Percentiles rank a stretch among this genome's conserved stretches.
Conservation (phyloP, 2,113 vertebrate species). For the Bagarius yarrelli region DNA sequence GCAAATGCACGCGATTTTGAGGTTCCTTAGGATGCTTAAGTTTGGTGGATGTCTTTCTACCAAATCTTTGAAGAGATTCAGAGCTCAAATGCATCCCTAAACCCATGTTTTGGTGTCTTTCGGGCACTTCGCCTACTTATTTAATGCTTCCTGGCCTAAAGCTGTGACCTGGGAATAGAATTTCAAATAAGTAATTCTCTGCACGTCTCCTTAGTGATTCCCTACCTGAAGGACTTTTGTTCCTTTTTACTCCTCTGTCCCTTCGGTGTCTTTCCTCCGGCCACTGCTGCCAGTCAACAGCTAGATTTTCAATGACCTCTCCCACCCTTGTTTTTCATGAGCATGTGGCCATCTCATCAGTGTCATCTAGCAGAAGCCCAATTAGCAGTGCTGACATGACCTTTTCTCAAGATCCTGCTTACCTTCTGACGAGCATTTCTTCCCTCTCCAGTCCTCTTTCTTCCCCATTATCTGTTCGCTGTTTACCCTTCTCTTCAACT, state of each 20-base stretch:
- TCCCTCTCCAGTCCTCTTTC: conserved; percentile 46
- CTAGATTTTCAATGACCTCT: conserved; percentile 35
- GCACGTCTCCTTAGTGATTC: conserved; percentile 36
- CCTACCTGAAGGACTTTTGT: conserved; percentile 31
- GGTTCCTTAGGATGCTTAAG: conserved; percentile 36
- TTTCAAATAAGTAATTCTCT: conserved; percentile 49
- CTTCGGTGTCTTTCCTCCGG: conserved; percentile 23
- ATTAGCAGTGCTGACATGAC: conserved; percentile 45
- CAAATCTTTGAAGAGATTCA: conserved; percentile 30
- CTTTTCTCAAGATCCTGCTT: conserved; percentile 39
- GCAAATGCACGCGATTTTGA: conserved; percentile 10
- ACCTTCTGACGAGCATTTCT: conserved; percentile 15
- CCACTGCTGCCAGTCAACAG: conserved; percentile 48
- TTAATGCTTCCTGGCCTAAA: conserved; percentile 43
- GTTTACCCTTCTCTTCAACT: conserved; percentile 40
- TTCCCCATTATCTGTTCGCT: conserved; percentile 51
- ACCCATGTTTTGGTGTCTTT: conserved; percentile 29
- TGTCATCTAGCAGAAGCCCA: conserved; percentile 45
- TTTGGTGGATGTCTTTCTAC: background rate
- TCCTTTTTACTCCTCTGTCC: conserved; percentile 18
- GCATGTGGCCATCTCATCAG: conserved; percentile 28
- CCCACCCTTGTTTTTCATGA: conserved; percentile 38
- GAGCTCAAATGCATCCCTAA: conserved; percentile 10
- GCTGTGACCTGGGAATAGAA: conserved; percentile 38
- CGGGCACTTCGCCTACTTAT: conserved; percentile 24